Percentiles rank a stretch among this genome's conserved stretches.
phyloP scores from a whole-genome alignment of 2,113 vertebrate genomes.

The Taurulus bubalis region DNA sequence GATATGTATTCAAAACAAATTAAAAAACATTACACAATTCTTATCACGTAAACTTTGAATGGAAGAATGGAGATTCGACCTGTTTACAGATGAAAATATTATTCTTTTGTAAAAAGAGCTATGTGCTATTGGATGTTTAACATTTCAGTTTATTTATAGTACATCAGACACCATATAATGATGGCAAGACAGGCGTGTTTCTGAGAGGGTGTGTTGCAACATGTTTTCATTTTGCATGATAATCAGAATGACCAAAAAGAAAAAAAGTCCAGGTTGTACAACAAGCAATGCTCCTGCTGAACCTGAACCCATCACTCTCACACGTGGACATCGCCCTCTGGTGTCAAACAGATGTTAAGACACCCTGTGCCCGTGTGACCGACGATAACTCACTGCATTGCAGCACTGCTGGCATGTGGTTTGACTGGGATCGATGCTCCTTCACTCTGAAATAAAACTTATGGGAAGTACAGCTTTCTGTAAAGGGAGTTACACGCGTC shows the following conservation, averaged over 20 bases:
- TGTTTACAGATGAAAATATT: no score
- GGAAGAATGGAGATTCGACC: no score
- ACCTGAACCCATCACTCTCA: background rate
- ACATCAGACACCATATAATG: background rate
- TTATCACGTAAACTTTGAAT: background rate
- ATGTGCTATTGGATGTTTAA: background rate
- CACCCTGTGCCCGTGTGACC: constrained; percentile 15
- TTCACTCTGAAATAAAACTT: constrained; percentile 40
- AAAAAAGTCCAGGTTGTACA: background rate
- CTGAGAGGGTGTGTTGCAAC: background rate
- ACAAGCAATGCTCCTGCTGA: constrained; percentile 1
- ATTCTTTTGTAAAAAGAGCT: background rate
- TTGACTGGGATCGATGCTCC: constrained; percentile 38
- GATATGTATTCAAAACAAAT: background rate
- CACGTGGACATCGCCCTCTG: constrained; percentile 77
- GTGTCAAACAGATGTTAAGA: constrained; percentile 46
- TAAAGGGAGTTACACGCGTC: background rate
- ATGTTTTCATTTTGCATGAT: background rate
- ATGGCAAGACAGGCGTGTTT: background rate
- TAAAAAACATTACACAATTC: background rate
- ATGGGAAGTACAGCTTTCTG: background rate
- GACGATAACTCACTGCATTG: constrained; percentile 80
- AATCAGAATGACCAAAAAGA: background rate
- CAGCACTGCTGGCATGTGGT: constrained; percentile 67
- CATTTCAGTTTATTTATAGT: background rate